Conservation (phyloP, 2,113 vertebrate genomes). For the Catharus fuscescens region DNA sequence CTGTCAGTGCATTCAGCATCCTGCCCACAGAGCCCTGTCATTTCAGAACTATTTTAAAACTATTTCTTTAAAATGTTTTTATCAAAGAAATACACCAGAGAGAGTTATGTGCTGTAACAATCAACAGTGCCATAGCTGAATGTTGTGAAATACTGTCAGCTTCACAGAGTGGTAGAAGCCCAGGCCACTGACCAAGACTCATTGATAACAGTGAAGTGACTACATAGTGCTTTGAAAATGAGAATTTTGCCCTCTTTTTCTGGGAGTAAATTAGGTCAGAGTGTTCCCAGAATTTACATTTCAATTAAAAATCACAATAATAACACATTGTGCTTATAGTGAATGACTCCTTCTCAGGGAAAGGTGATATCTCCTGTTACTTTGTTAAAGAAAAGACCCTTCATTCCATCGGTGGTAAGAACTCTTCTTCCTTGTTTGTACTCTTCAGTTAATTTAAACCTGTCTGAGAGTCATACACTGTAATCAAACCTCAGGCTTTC, state of each 20-base stretch:
- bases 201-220: conserved; percentile 75
- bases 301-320: conserved; percentile 97
- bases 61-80: neutral
- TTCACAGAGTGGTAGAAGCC: neutral
- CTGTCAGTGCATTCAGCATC: neutral
- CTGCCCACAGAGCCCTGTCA: neutral
- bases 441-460: conserved; percentile 61
- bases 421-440: conserved; percentile 86
- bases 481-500: conserved; percentile 57
- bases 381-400: conserved; percentile 94
- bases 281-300: conserved; percentile 98
- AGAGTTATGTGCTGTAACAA: neutral
- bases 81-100: neutral
- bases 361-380: conserved; percentile 90
- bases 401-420: conserved; percentile 86
- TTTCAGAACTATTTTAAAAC: neutral
- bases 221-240: conserved; percentile 85
- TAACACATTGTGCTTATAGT: conserved; percentile 92
- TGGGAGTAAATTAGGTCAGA: conserved; percentile 85
- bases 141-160: neutral
- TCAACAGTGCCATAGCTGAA: neutral
- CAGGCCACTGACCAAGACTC: conserved; percentile 42
- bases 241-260: conserved; percentile 86
- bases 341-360: conserved; percentile 86
- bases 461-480: conserved; percentile 20